Evolutionary conservation across 2,888 invertebrate species (phyloP).

Genomic region (Meloe dianella): DNA sequence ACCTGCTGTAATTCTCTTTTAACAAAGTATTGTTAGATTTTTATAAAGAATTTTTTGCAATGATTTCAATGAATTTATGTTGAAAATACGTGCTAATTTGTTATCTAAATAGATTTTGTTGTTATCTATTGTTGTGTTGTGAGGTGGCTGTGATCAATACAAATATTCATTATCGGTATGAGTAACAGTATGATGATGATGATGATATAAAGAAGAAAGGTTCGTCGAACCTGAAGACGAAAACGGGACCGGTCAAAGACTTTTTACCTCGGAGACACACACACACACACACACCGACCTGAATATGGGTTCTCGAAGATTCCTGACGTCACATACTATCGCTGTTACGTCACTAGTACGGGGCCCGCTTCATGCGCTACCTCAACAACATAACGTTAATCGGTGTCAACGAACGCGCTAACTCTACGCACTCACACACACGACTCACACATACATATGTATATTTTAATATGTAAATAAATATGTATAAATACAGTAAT

Average conservation of each 20-base stretch:
- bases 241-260: slow-evolving; percentile 56
- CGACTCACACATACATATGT: neutral
- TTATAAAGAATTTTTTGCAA: neutral
- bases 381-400: slow-evolving; percentile 43
- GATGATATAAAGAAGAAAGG: neutral
- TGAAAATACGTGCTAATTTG: neutral
- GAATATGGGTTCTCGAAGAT: slow-evolving; percentile 52
- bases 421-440: slow-evolving; percentile 17
- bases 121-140: neutral
- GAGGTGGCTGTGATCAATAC: neutral
- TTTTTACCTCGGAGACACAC: slow-evolving; percentile 59
- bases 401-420: slow-evolving; percentile 49
- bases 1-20: neutral
- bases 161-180: neutral
- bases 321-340: slow-evolving; percentile 52
- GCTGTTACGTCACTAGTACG: slow-evolving; percentile 52
- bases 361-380: slow-evolving; percentile 47
- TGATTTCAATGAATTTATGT: neutral
- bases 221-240: slow-evolving; percentile 24
- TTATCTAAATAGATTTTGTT: neutral
- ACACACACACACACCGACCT: slow-evolving; percentile 39
- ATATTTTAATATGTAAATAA: neutral
- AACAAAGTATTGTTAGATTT: no score
- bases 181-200: neutral
- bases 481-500: neutral